A percentile compares a stretch with the other conserved stretches of the same genome.
Evolutionary conservation across 2,797 vertebrate species (phyloP).

Genomic region (Austrolebias charrua): DNA sequence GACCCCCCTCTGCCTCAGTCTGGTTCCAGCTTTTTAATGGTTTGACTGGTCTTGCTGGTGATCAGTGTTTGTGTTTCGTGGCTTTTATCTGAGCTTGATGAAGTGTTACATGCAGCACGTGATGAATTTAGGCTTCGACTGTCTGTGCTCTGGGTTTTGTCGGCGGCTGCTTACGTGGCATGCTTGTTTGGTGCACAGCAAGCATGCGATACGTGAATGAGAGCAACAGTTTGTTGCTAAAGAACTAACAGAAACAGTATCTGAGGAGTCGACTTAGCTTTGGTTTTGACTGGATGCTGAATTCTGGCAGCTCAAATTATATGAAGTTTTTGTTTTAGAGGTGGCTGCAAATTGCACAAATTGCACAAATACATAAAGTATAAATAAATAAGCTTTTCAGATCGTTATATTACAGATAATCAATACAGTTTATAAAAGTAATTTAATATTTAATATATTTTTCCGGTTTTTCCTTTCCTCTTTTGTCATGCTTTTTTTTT

Average conservation of each 20-base stretch:
- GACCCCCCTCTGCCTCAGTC: constrained; percentile 45
- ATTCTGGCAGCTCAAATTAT: background rate
- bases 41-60: constrained; percentile 11
- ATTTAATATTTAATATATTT: too few species aligned
- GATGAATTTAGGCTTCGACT: background rate
- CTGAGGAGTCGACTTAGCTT: background rate
- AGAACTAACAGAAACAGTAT: constrained; percentile 10
- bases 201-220: constrained; percentile 45
- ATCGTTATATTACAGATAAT: too few species aligned
- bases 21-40: constrained; percentile 5
- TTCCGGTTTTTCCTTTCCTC: too few species aligned
- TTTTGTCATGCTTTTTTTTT: too few species aligned
- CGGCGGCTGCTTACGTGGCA: constrained; percentile 26
- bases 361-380: too few species aligned
- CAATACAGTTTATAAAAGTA: too few species aligned
- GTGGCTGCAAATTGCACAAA: background rate
- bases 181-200: constrained; percentile 42
- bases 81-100: constrained; percentile 13
- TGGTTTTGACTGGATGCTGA: constrained; percentile 1
- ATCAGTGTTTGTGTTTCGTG: constrained; percentile 15
- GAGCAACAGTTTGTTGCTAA: constrained; percentile 28
- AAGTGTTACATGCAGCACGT: constrained; percentile 5
- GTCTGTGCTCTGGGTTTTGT: constrained; percentile 16
- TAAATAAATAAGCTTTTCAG: too few species aligned
- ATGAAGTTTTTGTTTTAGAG: background rate